phyloP scores from a whole-genome alignment of 2,797 vertebrate genomes.

The Pseudochromis fuscus region DNA sequence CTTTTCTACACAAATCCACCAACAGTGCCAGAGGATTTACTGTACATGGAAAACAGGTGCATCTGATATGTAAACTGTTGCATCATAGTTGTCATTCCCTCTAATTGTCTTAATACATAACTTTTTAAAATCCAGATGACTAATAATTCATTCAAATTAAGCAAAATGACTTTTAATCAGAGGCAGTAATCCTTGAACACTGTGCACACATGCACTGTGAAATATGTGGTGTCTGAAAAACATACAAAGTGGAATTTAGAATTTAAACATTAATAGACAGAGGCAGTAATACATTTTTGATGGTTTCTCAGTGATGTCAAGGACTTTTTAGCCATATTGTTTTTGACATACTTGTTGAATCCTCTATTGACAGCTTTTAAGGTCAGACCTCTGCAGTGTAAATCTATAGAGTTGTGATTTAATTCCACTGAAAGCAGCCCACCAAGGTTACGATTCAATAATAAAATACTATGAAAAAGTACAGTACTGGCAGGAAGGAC shows the following conservation, averaged over 20 bases:
- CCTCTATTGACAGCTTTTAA: slow-evolving; percentile 50
- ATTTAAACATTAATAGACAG: slow-evolving; percentile 9
- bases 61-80: slow-evolving; percentile 1
- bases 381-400: slow-evolving; percentile 47
- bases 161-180: too few species aligned
- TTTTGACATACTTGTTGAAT: slow-evolving; percentile 50
- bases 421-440: slow-evolving; percentile 62
- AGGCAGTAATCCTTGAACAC: neutral
- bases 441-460: slow-evolving; percentile 66
- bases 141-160: too few species aligned
- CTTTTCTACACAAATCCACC: slow-evolving; percentile 15
- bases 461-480: slow-evolving; percentile 66
- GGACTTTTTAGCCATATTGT: slow-evolving; percentile 41
- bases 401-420: slow-evolving; percentile 59
- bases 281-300: slow-evolving; percentile 2
- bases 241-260: neutral
- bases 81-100: neutral
- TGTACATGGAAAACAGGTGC: neutral
- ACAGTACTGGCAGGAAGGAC: slow-evolving; percentile 49
- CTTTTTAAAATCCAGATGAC: too few species aligned
- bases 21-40: slow-evolving; percentile 10
- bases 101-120: slow-evolving; percentile 9
- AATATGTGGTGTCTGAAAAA: neutral
- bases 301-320: slow-evolving; percentile 33
- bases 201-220: neutral